phyloP scores from a whole-genome alignment of 2,888 invertebrate species.

The Eilema sororculum region DNA sequence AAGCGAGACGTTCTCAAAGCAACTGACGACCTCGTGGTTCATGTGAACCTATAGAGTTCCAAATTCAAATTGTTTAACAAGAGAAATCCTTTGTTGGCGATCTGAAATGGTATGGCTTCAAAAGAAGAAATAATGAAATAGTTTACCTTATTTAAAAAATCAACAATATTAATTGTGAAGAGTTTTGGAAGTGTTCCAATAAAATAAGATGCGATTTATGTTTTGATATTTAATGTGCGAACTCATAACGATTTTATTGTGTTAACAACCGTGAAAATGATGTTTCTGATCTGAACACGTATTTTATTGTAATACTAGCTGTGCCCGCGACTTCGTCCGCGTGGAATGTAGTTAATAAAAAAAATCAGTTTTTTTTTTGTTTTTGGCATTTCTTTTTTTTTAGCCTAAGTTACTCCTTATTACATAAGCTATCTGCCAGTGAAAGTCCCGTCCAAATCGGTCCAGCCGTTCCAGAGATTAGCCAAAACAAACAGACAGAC shows the following conservation, averaged over 20 bases:
- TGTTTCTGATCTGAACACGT: constrained; percentile 39
- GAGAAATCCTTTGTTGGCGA: constrained; percentile 73
- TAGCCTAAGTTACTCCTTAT: no score
- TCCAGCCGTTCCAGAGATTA: no score
- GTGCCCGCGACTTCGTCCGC: no score
- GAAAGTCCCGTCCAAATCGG: no score
- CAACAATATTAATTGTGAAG: constrained; percentile 45
- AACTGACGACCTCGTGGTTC: constrained; percentile 69
- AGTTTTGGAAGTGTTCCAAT: constrained; percentile 63
- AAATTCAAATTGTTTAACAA: constrained; percentile 71
- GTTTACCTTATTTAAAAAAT: constrained; percentile 27
- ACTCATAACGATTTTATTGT: constrained; percentile 50
- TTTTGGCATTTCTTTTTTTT: no score
- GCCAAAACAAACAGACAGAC: no score
- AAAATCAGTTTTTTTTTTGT: no score
- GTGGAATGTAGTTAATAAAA: no score
- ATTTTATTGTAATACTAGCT: constrained; percentile 33
- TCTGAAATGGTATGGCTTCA: constrained; percentile 62
- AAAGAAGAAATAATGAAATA: constrained; percentile 38
- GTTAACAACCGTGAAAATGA: constrained; percentile 46
- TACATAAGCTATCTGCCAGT: no score
- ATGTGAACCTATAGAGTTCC: constrained; percentile 73
- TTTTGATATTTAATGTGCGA: constrained; percentile 47
- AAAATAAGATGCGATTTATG: constrained; percentile 57
- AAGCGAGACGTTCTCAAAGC: constrained; percentile 77